These are phyloP conservation scores for Apus apus DNA, from an alignment of 2,113 vertebrate species.

Conservation along the genomic window DNA sequence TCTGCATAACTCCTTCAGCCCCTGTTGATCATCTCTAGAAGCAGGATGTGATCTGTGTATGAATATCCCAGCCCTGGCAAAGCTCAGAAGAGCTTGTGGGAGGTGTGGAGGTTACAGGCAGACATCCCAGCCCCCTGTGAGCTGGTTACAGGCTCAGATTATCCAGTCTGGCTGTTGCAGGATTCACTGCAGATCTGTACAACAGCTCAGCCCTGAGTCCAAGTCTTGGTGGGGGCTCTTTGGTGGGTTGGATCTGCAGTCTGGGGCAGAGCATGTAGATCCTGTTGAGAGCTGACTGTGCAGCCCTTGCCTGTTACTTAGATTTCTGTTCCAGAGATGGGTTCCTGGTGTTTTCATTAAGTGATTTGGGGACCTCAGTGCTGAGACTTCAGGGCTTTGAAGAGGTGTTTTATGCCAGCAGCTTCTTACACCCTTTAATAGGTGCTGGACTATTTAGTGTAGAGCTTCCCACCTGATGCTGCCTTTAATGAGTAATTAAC, in stretches of 20 bases:
- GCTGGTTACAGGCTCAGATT: not conserved
- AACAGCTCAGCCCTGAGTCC: not conserved
- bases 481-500: not conserved
- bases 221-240: not conserved
- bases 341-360: rapidly evolving
- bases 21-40: not conserved
- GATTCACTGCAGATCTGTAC: not conserved
- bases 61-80: not conserved
- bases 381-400: not conserved
- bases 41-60: rapidly evolving
- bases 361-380: not conserved
- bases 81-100: not conserved
- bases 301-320: not conserved
- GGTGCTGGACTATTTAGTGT: not conserved
- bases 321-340: not conserved
- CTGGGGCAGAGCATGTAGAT: not conserved
- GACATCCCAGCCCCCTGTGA: rapidly evolving
- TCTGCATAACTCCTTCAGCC: rapidly evolving
- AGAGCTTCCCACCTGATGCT: not conserved
- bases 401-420: not conserved
- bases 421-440: not conserved
- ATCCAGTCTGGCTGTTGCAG: not conserved
- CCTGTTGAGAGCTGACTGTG: not conserved
- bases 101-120: not conserved
- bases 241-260: not conserved